A percentile compares a stretch with the other conserved stretches of the same genome.
phyloP scores from a whole-genome alignment of 2,888 invertebrate genomes.

The Microdon myrmicae region DNA sequence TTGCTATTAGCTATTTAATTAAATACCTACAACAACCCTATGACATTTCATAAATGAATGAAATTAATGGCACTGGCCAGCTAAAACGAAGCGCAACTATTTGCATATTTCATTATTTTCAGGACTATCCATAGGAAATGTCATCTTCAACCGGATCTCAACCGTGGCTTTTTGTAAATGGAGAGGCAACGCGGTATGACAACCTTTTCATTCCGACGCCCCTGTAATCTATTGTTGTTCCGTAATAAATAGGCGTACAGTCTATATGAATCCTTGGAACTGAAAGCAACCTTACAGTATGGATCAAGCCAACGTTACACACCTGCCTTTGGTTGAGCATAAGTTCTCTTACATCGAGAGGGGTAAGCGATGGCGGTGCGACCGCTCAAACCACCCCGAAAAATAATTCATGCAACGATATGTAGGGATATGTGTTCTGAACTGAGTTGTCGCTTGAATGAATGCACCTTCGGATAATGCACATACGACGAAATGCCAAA shows the following conservation, averaged over 20 bases:
- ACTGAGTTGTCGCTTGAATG: constrained; percentile 22
- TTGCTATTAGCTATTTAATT: constrained; percentile 43
- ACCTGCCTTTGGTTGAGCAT: constrained; percentile 28
- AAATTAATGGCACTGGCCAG: constrained; percentile 49
- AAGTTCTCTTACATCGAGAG: not conserved
- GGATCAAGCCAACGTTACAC: constrained; percentile 36
- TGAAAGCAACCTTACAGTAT: constrained; percentile 12
- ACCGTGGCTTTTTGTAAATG: not conserved
- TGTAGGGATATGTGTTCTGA: constrained; percentile 7
- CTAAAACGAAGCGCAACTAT: constrained; percentile 36
- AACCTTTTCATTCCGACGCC: constrained; percentile 24
- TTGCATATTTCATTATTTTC: constrained; percentile 45
- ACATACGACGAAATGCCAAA: constrained; percentile 27
- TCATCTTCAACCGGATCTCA: constrained; percentile 37
- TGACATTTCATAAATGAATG: constrained; percentile 40
- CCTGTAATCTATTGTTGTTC: constrained; percentile 39
- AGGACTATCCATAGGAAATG: constrained; percentile 21
- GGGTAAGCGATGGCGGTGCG: not conserved
- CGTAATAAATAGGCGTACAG: constrained; percentile 44
- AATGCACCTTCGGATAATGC: constrained; percentile 49
- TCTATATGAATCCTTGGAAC: constrained; percentile 38
- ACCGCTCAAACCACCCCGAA: constrained; percentile 32
- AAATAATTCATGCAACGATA: constrained; percentile 42
- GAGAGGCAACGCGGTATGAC: constrained; percentile 2
- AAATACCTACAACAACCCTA: constrained; percentile 20